A percentile compares a stretch with the other conserved stretches of the same genome.
Conservation (phyloP, 2,113 vertebrate genomes). For the Rattus norvegicus region GRCr8 NC_086039.1:114768001-114768500, state of each 20-base stretch:
- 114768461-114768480: neutral
- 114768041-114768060: neutral
- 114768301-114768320: neutral
- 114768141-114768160: neutral
- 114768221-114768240: neutral
- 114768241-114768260: neutral
- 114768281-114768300: neutral
- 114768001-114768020: neutral
- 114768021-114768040: neutral
- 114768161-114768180: neutral
- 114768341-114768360: neutral
- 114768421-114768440: neutral
- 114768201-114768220: neutral
- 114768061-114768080: neutral
- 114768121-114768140: neutral
- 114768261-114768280: neutral
- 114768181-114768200: neutral
- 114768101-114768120: neutral
- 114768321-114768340: neutral
- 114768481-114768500: neutral
- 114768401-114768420: neutral
- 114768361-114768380: neutral
- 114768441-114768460: neutral
- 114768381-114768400: neutral
- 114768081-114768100: neutral